Conservation (phyloP, 2,113 vertebrate species). For the Ageneiosus marmoratus region DNA sequence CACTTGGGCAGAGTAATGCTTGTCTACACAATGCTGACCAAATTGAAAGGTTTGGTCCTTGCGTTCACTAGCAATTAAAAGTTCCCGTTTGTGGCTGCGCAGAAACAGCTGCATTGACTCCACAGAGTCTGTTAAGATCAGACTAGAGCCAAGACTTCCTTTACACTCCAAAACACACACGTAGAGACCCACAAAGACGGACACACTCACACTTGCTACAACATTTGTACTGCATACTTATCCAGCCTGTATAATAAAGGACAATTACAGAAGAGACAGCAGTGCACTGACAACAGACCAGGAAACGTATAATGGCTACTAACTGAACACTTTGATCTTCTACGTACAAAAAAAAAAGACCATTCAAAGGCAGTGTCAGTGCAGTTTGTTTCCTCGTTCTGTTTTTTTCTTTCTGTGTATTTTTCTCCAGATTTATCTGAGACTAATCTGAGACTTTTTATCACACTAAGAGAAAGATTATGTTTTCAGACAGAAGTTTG, state of each 20-base stretch:
- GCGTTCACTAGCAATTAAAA: slow-evolving; percentile 78
- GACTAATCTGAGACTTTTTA: background rate
- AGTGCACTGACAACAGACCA: slow-evolving; percentile 49
- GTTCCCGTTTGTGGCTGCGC: slow-evolving; percentile 66
- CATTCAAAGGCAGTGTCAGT: slow-evolving; percentile 44
- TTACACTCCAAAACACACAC: slow-evolving; percentile 42
- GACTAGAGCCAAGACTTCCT: slow-evolving; percentile 56
- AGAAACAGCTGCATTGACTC: slow-evolving; percentile 76
- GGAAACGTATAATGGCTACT: slow-evolving; percentile 64
- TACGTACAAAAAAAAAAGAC: slow-evolving; percentile 41
- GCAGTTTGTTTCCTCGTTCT: background rate
- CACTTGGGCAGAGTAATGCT: background rate
- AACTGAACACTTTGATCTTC: slow-evolving; percentile 62
- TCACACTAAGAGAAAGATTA: background rate
- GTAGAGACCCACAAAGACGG: slow-evolving; percentile 35
- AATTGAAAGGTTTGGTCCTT: slow-evolving; percentile 76
- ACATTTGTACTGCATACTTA: slow-evolving; percentile 62
- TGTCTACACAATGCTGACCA: slow-evolving; percentile 44
- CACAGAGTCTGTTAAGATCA: slow-evolving; percentile 68
- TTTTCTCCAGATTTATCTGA: background rate
- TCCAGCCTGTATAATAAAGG: slow-evolving; percentile 61
- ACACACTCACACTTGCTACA: slow-evolving; percentile 45
- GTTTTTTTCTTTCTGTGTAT: background rate
- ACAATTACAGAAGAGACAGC: slow-evolving; percentile 67
- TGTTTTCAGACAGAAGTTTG: background rate